A percentile compares a stretch with the other conserved stretches of the same genome.
Conservation (phyloP, 2,797 vertebrate genomes). For the Hemibagrus guttatus region DNA sequence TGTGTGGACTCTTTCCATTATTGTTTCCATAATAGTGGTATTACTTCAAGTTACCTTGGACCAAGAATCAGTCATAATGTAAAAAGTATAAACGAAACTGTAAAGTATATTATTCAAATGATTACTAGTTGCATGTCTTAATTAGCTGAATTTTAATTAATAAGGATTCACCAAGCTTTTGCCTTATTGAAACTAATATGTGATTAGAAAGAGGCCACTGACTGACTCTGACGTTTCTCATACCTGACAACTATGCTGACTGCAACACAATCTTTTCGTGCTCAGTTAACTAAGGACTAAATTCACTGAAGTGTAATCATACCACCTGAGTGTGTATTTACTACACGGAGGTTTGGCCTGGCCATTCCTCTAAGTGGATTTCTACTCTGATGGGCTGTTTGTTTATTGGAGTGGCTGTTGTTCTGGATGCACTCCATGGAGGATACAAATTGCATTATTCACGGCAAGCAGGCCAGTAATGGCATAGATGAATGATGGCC, state of each 20-base stretch:
- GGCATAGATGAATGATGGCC: slow-evolving; percentile 79
- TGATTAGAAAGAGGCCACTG: background rate
- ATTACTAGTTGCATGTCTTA: background rate
- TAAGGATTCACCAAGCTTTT: background rate
- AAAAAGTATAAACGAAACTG: background rate
- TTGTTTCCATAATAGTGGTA: background rate
- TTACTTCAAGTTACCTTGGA: background rate
- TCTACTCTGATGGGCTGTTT: slow-evolving; percentile 74
- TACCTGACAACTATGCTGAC: slow-evolving; percentile 20
- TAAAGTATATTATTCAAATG: background rate
- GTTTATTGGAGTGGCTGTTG: slow-evolving; percentile 78
- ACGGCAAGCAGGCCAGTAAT: slow-evolving; percentile 77
- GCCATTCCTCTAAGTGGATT: slow-evolving; percentile 73
- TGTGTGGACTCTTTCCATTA: background rate
- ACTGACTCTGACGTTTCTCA: slow-evolving; percentile 3
- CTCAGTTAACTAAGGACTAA: slow-evolving; percentile 62
- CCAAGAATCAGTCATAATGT: background rate
- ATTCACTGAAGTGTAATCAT: slow-evolving; percentile 67
- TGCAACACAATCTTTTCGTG: slow-evolving; percentile 9
- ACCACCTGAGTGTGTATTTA: slow-evolving; percentile 68
- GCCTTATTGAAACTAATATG: background rate
- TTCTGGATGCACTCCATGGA: slow-evolving; percentile 81
- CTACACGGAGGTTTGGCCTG: slow-evolving; percentile 64
- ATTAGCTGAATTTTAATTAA: background rate
- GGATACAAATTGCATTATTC: slow-evolving; percentile 84